Evolutionary conservation across 2,113 vertebrate genomes (phyloP).

Genomic region (Corythornis vintsioides): DNA sequence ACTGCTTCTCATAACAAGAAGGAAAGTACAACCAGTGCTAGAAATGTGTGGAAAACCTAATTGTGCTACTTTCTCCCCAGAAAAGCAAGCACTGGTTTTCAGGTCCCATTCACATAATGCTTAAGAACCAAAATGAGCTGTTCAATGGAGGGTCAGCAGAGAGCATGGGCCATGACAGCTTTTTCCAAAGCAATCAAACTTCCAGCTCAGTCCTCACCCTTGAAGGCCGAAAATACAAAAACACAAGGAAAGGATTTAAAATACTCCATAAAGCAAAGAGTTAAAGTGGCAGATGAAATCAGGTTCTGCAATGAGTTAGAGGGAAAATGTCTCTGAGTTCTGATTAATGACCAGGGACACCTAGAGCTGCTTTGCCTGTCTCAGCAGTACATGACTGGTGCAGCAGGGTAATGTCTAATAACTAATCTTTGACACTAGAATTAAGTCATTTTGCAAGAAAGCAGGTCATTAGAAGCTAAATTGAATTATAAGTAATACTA

Average conservation of each 20-base stretch:
- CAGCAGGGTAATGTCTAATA: conserved; percentile 78
- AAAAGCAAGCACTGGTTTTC: background rate
- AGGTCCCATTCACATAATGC: background rate
- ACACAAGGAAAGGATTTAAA: background rate
- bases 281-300: conserved; percentile 8
- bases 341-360: conserved; percentile 79
- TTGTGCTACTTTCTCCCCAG: background rate
- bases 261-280: conserved; percentile 5
- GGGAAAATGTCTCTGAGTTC: conserved; percentile 60
- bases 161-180: background rate
- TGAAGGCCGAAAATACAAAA: background rate
- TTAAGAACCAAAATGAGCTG: background rate
- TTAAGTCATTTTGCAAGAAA: conserved; percentile 85
- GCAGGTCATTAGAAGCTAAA: conserved; percentile 85
- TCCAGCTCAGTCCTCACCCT: background rate
- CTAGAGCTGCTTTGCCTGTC: conserved; percentile 74
- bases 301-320: conserved; percentile 72
- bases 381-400: conserved; percentile 76
- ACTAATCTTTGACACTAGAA: conserved; percentile 85
- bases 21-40: background rate
- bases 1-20: background rate
- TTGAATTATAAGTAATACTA: conserved; percentile 85
- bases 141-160: background rate
- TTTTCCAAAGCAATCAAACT: background rate
- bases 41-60: background rate